These are phyloP conservation scores for Diaperis boleti DNA, from an alignment of 2,888 invertebrate species.

Conservation along the genomic window DNA sequence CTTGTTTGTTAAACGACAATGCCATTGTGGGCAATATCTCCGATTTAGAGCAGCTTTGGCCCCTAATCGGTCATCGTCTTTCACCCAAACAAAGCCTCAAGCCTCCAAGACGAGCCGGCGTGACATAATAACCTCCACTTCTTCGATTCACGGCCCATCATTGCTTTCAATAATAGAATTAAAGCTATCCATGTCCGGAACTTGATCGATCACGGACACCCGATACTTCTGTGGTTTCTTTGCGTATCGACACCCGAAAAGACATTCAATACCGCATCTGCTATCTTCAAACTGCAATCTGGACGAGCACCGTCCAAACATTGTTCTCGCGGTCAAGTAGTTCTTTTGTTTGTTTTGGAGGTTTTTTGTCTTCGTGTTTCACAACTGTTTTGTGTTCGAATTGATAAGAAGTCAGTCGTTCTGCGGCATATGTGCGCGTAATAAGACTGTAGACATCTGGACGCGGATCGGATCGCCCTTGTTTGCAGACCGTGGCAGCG, in stretches of 20 bases:
- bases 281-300: constrained; percentile 46
- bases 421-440: constrained; percentile 57
- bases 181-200: constrained; percentile 52
- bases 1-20: too few species aligned
- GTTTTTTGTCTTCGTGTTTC: too few species aligned
- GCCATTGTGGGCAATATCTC: too few species aligned
- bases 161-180: constrained; percentile 49
- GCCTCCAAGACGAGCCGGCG: constrained; percentile 30
- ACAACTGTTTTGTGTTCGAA: too few species aligned
- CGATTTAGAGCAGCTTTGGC: too few species aligned
- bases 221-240: constrained; percentile 50
- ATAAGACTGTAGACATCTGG: constrained; percentile 55
- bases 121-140: constrained; percentile 41
- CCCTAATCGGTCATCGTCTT: constrained; percentile 32
- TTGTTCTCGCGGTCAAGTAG: constrained; percentile 26
- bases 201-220: constrained; percentile 53
- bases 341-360: constrained; percentile 19
- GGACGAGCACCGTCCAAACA: constrained; percentile 34
- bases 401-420: constrained; percentile 50
- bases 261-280: constrained; percentile 48
- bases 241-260: constrained; percentile 46
- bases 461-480: constrained; percentile 58
- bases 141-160: constrained; percentile 32
- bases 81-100: constrained; percentile 23
- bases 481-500: constrained; percentile 66